phyloP scores from a whole-genome alignment of 1,140 invertebrate genomes.

The Grapholita molesta region DNA sequence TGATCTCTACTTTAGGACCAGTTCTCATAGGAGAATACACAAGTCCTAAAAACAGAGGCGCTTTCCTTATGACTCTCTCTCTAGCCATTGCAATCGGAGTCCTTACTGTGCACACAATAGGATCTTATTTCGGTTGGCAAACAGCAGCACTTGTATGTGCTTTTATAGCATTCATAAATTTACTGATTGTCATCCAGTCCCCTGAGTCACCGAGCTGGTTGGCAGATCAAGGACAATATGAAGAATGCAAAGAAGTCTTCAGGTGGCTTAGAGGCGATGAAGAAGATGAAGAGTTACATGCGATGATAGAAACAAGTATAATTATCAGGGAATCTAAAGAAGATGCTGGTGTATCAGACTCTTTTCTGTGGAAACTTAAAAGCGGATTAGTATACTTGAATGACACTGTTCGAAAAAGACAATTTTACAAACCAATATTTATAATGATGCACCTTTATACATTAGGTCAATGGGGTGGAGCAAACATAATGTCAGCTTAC shows the following conservation, averaged over 20 bases:
- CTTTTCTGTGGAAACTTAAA: neutral
- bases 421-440: conserved; percentile 29
- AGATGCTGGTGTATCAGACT: neutral
- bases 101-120: conserved; percentile 34
- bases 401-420: conserved; percentile 17
- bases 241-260: conserved; percentile 38
- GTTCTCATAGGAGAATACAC: conserved; percentile 49
- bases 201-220: conserved; percentile 49
- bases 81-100: conserved; percentile 35
- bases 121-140: conserved; percentile 38
- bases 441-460: conserved; percentile 26
- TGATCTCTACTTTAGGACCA: conserved; percentile 35
- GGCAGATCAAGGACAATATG: conserved; percentile 37
- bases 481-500: conserved; percentile 27
- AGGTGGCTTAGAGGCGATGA: conserved; percentile 42
- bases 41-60: conserved; percentile 42
- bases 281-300: conserved; percentile 42
- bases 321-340: neutral
- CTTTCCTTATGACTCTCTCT: conserved; percentile 41
- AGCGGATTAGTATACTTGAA: conserved; percentile 3
- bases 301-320: conserved; percentile 40
- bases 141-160: conserved; percentile 33
- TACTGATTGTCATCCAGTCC: conserved; percentile 42
- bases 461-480: conserved; percentile 19
- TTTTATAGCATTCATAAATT: conserved; percentile 31